Evolutionary conservation across 2,113 vertebrate species (phyloP).

Genomic region (Syngnathoides biaculeatus): DNA sequence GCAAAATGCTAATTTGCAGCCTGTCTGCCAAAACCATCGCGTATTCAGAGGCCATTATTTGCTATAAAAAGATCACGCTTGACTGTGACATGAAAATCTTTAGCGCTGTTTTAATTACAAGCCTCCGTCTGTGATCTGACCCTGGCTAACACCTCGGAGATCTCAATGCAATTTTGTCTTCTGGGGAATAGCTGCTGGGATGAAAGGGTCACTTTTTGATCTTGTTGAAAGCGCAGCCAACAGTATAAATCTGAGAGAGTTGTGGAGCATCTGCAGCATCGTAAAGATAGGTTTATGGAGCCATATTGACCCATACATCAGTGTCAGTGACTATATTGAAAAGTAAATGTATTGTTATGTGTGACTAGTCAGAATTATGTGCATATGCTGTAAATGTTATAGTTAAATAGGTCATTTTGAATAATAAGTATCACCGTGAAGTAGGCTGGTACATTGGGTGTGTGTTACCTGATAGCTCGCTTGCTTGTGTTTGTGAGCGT

Average conservation of each 20-base stretch:
- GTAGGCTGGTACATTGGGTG: slow-evolving; percentile 21
- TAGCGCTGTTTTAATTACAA: slow-evolving; percentile 52
- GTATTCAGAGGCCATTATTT: slow-evolving; percentile 29
- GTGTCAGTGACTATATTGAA: slow-evolving; percentile 6
- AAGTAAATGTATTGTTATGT: slow-evolving; percentile 1
- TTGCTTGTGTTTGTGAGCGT: slow-evolving; percentile 9
- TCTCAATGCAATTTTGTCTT: slow-evolving; percentile 40
- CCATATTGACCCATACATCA: slow-evolving; percentile 9
- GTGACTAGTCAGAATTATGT: background rate
- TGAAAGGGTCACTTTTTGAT: slow-evolving; percentile 19
- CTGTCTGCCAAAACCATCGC: slow-evolving; percentile 23
- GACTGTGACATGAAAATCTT: slow-evolving; percentile 40
- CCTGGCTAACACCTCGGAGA: slow-evolving; percentile 55
- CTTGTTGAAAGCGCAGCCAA: background rate
- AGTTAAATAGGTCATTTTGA: background rate
- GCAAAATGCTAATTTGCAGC: slow-evolving; percentile 36
- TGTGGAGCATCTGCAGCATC: slow-evolving; percentile 10
- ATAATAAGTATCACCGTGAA: background rate
- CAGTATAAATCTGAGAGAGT: slow-evolving; percentile 5
- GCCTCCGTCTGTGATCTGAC: slow-evolving; percentile 27
- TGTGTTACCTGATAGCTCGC: slow-evolving; percentile 7
- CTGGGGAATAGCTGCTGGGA: slow-evolving; percentile 12
- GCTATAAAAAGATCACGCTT: slow-evolving; percentile 24
- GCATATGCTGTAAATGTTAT: slow-evolving; percentile 1
- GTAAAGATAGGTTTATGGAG: slow-evolving; percentile 3